Evolutionary conservation across 2,888 invertebrate genomes (phyloP), one percentile per base, ranked within the genome.

Genomic region (Linnaemya tessellans): DNA sequence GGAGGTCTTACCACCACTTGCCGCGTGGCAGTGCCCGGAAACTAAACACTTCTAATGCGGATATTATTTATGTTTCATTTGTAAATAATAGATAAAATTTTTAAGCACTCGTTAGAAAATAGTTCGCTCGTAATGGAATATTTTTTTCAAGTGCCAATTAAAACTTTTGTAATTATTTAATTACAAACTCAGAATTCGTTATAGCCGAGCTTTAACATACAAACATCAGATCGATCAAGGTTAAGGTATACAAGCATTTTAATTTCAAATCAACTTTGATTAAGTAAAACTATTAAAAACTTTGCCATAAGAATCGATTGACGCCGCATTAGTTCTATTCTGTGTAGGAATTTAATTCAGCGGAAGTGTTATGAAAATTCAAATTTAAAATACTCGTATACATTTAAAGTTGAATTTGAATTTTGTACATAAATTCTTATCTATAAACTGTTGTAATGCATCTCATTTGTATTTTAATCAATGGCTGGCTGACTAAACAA

Each of bases 391-490:
- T n/a, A n/a, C n/a, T n/a, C n/a, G n/a, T n/a, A n/a, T n/a, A n/a
- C 7, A 30, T 35, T 35, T 35, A 5, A 35, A 8, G 30, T 10
- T 60, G n/a, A 35, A 60, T 18, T 18, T 35, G 30, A 25, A 18
- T n/a, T 38, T 60, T 60, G 18, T 60, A 20, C 18, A 38, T 60
- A 58, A 49, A 60, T 60, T 60, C 60, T 35, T 60, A 60, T 64
- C 43, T 43, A 8, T 64, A 41, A 41, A 41, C 13, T 49, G 30
- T 10, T 49, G 46, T 18, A 35, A 49, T 51, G 46, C 49, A 67
- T 67, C 25, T 41, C 7, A 58, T 25, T 41, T 41, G 58, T 20
- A 41, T 30, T 51, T 60, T 43, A 43, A 46, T 60, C 60, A 46
- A 58, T 46, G 43, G 15, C 43, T 43, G 62, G 5, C 30, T 30